These are phyloP conservation scores for Nemoura dubitans DNA, from an alignment of 2,888 invertebrate genomes.

Conservation along the genomic window DNA sequence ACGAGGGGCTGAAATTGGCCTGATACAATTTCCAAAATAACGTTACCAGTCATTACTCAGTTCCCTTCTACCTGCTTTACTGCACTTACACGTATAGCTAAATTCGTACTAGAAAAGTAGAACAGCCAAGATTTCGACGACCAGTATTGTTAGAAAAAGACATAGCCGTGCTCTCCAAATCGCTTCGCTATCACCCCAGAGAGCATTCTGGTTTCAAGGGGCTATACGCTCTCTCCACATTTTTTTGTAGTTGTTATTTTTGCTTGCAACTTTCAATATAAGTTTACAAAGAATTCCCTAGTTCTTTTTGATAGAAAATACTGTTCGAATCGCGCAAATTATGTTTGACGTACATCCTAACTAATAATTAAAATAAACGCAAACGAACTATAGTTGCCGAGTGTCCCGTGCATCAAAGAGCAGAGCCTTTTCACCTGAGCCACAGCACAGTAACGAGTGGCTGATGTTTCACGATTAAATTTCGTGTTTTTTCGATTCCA, in stretches of 20 bases:
- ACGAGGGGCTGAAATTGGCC: background rate
- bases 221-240: background rate
- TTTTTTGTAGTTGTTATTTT: background rate
- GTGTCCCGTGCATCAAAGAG: background rate
- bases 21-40: background rate
- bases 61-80: background rate
- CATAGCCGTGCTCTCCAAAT: background rate
- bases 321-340: background rate
- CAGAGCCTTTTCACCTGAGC: background rate
- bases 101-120: background rate
- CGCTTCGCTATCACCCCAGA: too few species aligned
- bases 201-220: background rate
- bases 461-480: background rate
- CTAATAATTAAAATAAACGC: background rate
- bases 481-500: background rate
- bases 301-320: slow-evolving; percentile 12
- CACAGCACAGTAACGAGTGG: background rate
- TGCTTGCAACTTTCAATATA: background rate
- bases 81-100: background rate
- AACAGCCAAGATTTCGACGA: background rate
- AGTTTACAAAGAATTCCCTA: background rate
- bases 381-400: background rate
- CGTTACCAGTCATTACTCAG: background rate
- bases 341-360: background rate
- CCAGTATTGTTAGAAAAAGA: background rate